Percentiles rank a stretch among this genome's conserved stretches.
Evolutionary conservation across 2,113 vertebrate genomes (phyloP).

Genomic region (Psittacula cyanocephala): DNA sequence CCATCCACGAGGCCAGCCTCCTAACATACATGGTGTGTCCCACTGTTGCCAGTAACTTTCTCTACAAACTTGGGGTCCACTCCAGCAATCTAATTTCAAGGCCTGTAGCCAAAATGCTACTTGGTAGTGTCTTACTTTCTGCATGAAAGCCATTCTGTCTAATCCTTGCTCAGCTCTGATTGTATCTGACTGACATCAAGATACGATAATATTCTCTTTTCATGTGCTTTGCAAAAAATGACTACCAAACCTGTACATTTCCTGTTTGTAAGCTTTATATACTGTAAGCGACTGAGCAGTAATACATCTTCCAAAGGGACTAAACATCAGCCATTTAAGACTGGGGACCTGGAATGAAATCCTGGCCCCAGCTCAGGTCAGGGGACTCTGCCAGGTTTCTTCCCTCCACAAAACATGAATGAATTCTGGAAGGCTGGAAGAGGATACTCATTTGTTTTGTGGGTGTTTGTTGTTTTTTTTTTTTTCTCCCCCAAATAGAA

Average conservation of each 20-base stretch:
- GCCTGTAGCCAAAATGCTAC: background rate
- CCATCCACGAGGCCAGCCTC: background rate
- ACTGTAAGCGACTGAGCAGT: background rate
- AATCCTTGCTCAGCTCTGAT: background rate
- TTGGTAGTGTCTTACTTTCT: background rate
- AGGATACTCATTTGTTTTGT: background rate
- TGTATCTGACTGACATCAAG: background rate
- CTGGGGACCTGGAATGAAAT: background rate
- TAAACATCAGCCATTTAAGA: background rate
- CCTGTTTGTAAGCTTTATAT: background rate
- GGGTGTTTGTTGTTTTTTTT: background rate
- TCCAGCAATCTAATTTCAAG: background rate
- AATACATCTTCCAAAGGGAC: background rate
- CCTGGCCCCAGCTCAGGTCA: background rate
- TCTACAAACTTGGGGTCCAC: background rate
- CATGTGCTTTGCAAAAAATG: background rate
- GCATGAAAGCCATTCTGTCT: background rate
- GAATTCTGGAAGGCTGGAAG: constrained; percentile 6
- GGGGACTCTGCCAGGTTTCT: background rate
- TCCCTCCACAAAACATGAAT: background rate
- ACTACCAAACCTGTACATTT: background rate
- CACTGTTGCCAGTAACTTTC: background rate
- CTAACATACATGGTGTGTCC: fast-evolving
- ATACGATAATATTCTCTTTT: background rate
- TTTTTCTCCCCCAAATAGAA: background rate